phyloP scores from a whole-genome alignment of 1,140 invertebrate genomes.

The Neodiprion lecontei region DNA sequence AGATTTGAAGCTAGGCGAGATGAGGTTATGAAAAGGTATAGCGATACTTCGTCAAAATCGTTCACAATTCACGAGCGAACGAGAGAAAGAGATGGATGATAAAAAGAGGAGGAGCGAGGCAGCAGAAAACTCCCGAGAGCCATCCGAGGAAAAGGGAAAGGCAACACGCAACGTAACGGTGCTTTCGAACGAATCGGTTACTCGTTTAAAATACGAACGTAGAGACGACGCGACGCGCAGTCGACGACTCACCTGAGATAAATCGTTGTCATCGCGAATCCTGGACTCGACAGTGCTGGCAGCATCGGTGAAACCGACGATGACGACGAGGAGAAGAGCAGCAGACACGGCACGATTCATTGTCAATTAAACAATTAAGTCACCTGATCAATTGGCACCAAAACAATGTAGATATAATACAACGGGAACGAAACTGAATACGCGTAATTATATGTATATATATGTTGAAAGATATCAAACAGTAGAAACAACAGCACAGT shows the following conservation, averaged over 20 bases:
- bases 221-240: not conserved
- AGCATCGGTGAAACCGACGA: slow-evolving; percentile 23
- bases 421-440: too few relatives aligned
- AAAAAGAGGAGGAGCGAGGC: too few relatives aligned
- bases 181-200: too few relatives aligned
- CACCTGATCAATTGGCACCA: too few relatives aligned
- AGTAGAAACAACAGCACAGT: too few relatives aligned
- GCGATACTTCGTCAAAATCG: not conserved
- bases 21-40: too few relatives aligned
- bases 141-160: slow-evolving; percentile 23
- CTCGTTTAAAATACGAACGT: too few relatives aligned
- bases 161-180: not conserved
- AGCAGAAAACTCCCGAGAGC: not conserved
- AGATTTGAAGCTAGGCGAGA: too few relatives aligned
- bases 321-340: slow-evolving; percentile 22
- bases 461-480: too few relatives aligned
- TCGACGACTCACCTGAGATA: slow-evolving; percentile 53
- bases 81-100: too few relatives aligned
- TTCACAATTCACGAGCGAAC: not conserved
- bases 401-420: too few relatives aligned
- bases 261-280: slow-evolving; percentile 54
- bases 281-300: slow-evolving; percentile 51
- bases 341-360: slow-evolving; percentile 15
- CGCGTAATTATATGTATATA: too few relatives aligned
- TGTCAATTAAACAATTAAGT: not conserved